Conservation (phyloP, 1,140 invertebrate genomes). For the Papilio aristodemus region DNA sequence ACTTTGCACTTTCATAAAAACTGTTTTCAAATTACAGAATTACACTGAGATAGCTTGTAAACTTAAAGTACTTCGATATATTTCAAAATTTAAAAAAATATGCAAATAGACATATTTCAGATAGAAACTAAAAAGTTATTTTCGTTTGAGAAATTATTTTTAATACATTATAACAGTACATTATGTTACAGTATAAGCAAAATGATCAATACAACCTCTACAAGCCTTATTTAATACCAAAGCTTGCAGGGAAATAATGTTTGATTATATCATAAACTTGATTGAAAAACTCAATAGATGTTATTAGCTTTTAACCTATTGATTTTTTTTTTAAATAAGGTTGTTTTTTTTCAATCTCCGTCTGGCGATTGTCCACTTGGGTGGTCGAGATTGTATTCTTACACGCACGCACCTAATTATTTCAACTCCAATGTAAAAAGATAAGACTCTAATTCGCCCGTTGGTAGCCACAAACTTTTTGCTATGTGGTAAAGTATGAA, state of each 20-base stretch:
- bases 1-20: neutral
- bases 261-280: neutral
- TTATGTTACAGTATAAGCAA: neutral
- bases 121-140: too few relatives aligned
- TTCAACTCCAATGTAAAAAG: constrained; percentile 43
- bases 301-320: constrained; percentile 10
- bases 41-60: too few relatives aligned
- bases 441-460: constrained; percentile 31
- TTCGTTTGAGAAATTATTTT: too few relatives aligned
- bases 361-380: constrained; percentile 46
- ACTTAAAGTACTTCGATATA: too few relatives aligned
- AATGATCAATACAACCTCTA: neutral
- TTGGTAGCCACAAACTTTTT: constrained; percentile 28
- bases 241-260: neutral
- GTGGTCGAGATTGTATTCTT: constrained; percentile 53
- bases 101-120: too few relatives aligned
- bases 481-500: constrained; percentile 17
- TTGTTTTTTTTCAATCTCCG: constrained; percentile 29
- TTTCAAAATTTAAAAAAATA: too few relatives aligned
- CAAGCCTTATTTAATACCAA: neutral
- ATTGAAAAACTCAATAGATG: constrained; percentile 7
- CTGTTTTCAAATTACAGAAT: neutral
- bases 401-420: constrained; percentile 60
- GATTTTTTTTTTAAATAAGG: constrained; percentile 5
- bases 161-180: neutral